Conservation (phyloP, 1,140 invertebrate species). For the Cephus cinctus region DNA sequence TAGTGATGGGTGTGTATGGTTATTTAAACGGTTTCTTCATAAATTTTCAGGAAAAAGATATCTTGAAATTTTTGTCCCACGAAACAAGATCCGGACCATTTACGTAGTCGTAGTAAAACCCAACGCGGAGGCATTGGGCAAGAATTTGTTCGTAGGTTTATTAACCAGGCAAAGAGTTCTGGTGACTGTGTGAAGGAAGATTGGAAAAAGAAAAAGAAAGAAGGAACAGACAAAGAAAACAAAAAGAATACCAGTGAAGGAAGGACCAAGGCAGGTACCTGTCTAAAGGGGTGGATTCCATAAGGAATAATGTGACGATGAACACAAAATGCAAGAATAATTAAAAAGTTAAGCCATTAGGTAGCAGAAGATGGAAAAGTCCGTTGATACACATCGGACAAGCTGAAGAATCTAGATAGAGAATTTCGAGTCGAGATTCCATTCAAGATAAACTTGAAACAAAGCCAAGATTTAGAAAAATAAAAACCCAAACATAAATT, state of each 20-base stretch:
- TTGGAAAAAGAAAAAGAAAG: constrained; percentile 4
- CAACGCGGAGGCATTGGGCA: too few relatives aligned
- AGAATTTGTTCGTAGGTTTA: too few relatives aligned
- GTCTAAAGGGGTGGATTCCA: constrained; percentile 8
- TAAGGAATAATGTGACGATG: constrained; percentile 34
- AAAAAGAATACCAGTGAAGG: neutral
- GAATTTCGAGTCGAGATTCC: too few relatives aligned
- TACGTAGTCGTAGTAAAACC: constrained; percentile 3
- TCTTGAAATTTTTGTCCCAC: constrained; percentile 25
- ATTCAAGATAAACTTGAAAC: too few relatives aligned
- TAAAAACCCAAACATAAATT: neutral
- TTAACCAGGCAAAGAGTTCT: too few relatives aligned
- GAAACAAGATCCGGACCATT: constrained; percentile 15
- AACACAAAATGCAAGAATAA: constrained; percentile 44
- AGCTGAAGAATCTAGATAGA: too few relatives aligned
- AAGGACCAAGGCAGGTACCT: neutral
- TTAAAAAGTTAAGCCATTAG: constrained; percentile 49
- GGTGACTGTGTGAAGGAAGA: too few relatives aligned
- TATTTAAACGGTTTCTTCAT: constrained; percentile 36
- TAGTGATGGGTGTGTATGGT: too few relatives aligned
- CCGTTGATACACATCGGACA: too few relatives aligned
- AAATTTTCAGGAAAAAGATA: constrained; percentile 24
- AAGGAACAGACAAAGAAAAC: neutral
- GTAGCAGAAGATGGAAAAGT: constrained; percentile 19
- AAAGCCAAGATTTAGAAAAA: neutral